Percentiles rank a stretch among this genome's conserved stretches.
phyloP scores from a whole-genome alignment of 2,113 vertebrate species.

The Tenebrosternarchus preto region DNA sequence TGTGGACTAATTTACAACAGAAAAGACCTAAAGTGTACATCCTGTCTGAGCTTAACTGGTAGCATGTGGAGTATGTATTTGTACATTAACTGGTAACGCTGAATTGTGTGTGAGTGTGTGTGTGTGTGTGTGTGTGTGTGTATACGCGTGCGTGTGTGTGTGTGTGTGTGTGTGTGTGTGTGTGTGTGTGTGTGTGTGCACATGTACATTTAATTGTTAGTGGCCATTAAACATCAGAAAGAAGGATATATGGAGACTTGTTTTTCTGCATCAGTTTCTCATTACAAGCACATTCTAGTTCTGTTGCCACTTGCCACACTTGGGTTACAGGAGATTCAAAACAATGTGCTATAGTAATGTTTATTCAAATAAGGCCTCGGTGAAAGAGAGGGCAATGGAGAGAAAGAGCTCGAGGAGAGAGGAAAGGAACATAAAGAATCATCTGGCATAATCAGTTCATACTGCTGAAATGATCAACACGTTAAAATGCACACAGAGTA shows the following conservation, averaged over 20 bases:
- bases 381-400: neutral
- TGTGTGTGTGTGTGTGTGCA: conserved; percentile 53
- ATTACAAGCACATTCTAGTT: conserved; percentile 64
- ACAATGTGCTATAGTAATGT: conserved; percentile 18
- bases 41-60: neutral
- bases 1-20: neutral
- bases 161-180: conserved; percentile 13
- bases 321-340: conserved; percentile 31
- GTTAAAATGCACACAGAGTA: no score
- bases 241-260: conserved; percentile 62
- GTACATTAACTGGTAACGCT: conserved; percentile 53
- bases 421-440: neutral
- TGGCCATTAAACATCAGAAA: conserved; percentile 48
- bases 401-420: neutral
- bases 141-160: no score
- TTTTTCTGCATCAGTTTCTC: conserved; percentile 62
- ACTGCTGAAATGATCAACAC: neutral
- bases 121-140: conserved; percentile 52
- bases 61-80: no score
- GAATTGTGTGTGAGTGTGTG: no score
- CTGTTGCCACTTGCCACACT: conserved; percentile 50
- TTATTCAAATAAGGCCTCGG: conserved; percentile 37
- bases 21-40: neutral
- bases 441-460: neutral
- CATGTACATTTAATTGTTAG: conserved; percentile 65